Base-by-base conservation (phyloP, 1,140 invertebrate species). In the Amphibalanus amphitrite region DNA sequence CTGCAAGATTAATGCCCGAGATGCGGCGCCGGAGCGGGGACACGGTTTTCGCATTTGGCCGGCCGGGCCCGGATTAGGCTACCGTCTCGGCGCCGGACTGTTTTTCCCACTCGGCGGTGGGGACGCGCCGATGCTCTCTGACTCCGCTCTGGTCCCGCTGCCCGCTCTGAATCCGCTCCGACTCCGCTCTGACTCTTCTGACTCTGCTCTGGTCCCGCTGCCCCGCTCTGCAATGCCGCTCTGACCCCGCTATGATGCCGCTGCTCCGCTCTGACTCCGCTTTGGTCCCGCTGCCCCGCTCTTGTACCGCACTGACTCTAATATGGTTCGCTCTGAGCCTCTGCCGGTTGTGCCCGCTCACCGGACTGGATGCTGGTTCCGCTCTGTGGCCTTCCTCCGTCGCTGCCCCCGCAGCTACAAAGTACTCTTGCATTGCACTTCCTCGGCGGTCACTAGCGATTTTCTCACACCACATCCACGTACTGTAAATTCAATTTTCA, bases 71-170 rank as follows among this genome's bases (percentile, higher is more conserved):
- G 20, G 47, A 59, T 59, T 59, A 59, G 47, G 47, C 13, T 59
- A 59, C 47, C 13, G 47, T 23, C 47, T n/a, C n/a, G 20, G 6
- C 47, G 47, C 17, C 20, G 1, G 47, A 1, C 1, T 59, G 72
- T 73, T 65, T 69, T 69, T 30, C 25, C 59, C 68, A 38, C 65
- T 68, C 33, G 33, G 33, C 33, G 33, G 15, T n/a, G n/a, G 33
- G 33, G 33, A 38, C 47, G 29, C 67, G 30, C 69, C 29, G 29
- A 29, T 69, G 28, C 67, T n/a, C 67, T 69, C 38, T 71, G 29
- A 26, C 40, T 38, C 71, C 69, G n/a, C 59, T 17, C 71, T 67
- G 59, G 47, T 69, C 13, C 69, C 59, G 40, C 72, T 47, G 20
- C 38, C 28, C 59, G n/a, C 72, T 59, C 47, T 70, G 72, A 20